phyloP scores from a whole-genome alignment of 2,113 vertebrate species.

The Tretioscincus oriximinensis region DNA sequence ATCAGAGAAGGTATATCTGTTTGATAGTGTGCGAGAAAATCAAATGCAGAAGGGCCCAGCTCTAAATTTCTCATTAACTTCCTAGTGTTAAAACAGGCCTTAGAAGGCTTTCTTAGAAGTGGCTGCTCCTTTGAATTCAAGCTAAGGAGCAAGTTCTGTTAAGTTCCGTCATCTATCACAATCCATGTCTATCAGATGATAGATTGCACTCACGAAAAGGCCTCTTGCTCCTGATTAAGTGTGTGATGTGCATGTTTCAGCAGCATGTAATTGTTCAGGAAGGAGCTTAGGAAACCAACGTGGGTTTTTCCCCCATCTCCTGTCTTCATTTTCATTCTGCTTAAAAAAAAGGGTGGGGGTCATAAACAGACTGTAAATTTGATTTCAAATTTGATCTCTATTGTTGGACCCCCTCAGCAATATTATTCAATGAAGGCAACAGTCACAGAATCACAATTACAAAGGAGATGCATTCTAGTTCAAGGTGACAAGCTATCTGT shows the following conservation, averaged over 20 bases:
- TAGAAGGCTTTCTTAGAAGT: conserved; percentile 6
- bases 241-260: conserved; percentile 48
- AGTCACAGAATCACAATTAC: conserved; percentile 30
- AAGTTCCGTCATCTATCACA: conserved; percentile 37
- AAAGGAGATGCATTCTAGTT: conserved; percentile 39
- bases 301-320: background rate
- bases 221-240: conserved; percentile 54
- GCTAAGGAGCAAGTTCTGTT: conserved; percentile 28
- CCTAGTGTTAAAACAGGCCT: background rate
- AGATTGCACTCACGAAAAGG: conserved; percentile 42
- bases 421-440: conserved; percentile 43
- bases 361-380: background rate
- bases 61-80: conserved; percentile 35
- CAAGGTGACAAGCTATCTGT: conserved; percentile 33
- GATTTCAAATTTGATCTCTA: background rate
- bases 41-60: conserved; percentile 1
- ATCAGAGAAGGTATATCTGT: background rate
- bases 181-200: conserved; percentile 43
- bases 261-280: conserved; percentile 23
- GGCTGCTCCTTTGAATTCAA: conserved; percentile 25
- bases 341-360: background rate
- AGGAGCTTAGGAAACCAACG: background rate
- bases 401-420: background rate
- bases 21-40: conserved; percentile 16
- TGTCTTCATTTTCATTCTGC: background rate